Evolutionary conservation across 2,113 vertebrate species (phyloP), one percentile per base, ranked within the genome.

Genomic region (Microtus montanus): DNA sequence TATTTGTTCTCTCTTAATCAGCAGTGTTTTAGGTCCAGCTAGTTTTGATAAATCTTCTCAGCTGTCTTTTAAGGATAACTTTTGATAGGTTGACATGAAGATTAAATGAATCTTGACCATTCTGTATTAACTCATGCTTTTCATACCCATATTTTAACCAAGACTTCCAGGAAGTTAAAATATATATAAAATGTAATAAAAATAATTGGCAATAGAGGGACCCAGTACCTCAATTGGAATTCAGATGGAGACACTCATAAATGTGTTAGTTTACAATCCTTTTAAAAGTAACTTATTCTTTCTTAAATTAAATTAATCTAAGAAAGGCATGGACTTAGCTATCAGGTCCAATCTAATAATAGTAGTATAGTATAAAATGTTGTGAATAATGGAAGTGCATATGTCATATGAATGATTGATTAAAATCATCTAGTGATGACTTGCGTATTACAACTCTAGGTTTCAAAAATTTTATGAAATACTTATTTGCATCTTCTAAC

Each of bases 191-290:
- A 75, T 74, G 70, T 64, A 92, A 91, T 93, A 68, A 96, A 91
- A 91, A 85, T 90, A 95, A 96, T 74, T 90, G 94, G 54, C 64
- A 93, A 89, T 61, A 68, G 84, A 87, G 33, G 77, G 33, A 92
- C 87, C 80, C 17, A 92, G 92, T 78, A 87, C 64, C 38, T 84
- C 71, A 94, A 58, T 82, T 93, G 11, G 64, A 95, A 95, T 95
- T 96, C 64, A 85, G n/a, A 87, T 96, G 58, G 92, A 95, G 44
- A 94, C 79, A 93, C 78, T 95, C 49, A 91, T 68, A 94, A 95
- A 92, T 92, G n/a, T 80, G 95, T 93, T 93, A 91, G 22, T 79
- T 73, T 94, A 91, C 89, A 94, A 96, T 95, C 49, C 26, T 96
- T 89, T 96, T 82, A 66, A 64, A 82, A 91, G 26, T 93, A 83